Evolutionary conservation across 1,140 invertebrate genomes (phyloP).

Genomic region (Maconellicoccus hirsutus): DNA sequence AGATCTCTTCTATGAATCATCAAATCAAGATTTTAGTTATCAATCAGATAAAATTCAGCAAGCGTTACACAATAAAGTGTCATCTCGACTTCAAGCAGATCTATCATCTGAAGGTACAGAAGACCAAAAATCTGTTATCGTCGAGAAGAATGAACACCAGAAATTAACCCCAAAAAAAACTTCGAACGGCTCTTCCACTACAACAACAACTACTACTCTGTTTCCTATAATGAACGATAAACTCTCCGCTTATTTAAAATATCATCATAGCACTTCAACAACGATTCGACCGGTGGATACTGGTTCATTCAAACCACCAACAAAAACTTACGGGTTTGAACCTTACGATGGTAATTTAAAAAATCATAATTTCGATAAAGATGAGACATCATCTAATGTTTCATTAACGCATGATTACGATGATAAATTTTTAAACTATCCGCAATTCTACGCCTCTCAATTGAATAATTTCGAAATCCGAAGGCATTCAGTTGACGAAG

Average conservation of each 20-base stretch:
- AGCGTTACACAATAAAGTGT: neutral
- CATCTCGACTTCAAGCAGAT: neutral
- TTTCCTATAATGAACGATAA: conserved; percentile 23
- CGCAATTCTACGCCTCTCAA: neutral
- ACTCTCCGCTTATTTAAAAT: conserved; percentile 25
- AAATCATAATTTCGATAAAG: conserved; percentile 19
- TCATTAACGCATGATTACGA: neutral
- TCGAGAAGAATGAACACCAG: neutral
- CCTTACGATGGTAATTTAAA: conserved; percentile 14
- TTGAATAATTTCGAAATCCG: conserved; percentile 10
- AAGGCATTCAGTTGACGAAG: neutral
- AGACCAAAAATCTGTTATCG: neutral
- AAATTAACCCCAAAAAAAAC: neutral
- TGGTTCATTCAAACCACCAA: conserved; percentile 28
- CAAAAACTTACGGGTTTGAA: conserved; percentile 27
- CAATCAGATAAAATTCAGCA: neutral
- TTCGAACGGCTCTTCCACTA: neutral
- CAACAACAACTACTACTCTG: neutral
- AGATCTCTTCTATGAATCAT: conserved; percentile 1
- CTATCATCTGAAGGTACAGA: neutral
- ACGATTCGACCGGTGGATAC: conserved; percentile 18
- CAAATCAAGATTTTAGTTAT: neutral
- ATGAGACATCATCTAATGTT: neutral
- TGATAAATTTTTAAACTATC: neutral
- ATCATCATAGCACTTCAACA: conserved; percentile 19